phyloP scores from a whole-genome alignment of 1,140 invertebrate genomes.

The Lepidurus packardi region DNA sequence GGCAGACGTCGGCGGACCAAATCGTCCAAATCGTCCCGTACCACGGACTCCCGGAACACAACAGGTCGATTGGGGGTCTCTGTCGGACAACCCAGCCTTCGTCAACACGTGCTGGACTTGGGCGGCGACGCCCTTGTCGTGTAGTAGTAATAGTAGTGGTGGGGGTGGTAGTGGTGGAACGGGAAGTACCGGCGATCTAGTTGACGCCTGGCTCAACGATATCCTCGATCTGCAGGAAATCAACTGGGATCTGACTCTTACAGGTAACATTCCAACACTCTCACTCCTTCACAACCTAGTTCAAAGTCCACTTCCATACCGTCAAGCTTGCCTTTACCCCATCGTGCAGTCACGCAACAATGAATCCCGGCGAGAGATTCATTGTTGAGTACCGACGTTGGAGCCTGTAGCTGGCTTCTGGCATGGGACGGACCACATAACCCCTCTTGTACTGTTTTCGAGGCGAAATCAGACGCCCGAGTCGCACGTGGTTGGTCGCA shows the following conservation, averaged over 20 bases:
- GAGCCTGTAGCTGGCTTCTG: too few species aligned
- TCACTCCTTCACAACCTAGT: too few species aligned
- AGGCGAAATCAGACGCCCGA: too few species aligned
- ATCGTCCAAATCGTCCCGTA: background rate
- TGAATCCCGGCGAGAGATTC: too few species aligned
- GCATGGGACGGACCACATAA: too few species aligned
- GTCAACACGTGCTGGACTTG: conserved; percentile 16
- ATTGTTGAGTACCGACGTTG: too few species aligned
- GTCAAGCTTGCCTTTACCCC: background rate
- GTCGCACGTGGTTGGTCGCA: too few species aligned
- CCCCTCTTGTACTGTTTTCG: too few species aligned
- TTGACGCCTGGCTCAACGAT: conserved; percentile 13
- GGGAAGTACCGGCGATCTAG: conserved; percentile 16
- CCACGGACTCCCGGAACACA: background rate
- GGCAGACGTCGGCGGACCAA: background rate
- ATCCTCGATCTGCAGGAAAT: conserved; percentile 4
- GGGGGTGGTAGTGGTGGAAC: background rate
- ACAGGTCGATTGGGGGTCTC: background rate
- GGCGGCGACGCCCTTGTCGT: conserved; percentile 12
- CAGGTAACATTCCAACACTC: background rate
- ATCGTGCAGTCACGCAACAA: too few species aligned
- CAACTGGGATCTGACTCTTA: conserved; percentile 1
- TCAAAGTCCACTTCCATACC: too few species aligned
- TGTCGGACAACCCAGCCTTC: background rate
- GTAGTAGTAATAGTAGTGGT: background rate